Conservation (phyloP, 1,140 invertebrate genomes). For the Hormaphis cornu region DNA sequence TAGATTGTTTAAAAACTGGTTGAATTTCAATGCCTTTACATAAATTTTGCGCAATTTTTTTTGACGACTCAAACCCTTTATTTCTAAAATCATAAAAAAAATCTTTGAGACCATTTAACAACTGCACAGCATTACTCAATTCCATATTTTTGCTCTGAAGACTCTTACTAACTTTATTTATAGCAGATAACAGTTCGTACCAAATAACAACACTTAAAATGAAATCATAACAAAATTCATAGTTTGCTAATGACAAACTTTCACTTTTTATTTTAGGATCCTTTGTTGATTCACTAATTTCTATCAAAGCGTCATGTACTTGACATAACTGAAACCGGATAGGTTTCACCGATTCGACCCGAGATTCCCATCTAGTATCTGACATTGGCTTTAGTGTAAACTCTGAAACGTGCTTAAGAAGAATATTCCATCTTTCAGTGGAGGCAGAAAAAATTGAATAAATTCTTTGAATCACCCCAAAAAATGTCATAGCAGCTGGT, state of each 20-base stretch:
- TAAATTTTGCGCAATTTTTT: neutral
- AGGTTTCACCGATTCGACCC: neutral
- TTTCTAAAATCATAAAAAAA: neutral
- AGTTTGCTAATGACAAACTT: neutral
- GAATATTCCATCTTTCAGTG: neutral
- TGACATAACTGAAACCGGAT: neutral
- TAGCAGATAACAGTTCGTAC: neutral
- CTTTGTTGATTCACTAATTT: neutral
- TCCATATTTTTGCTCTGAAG: neutral
- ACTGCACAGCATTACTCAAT: neutral
- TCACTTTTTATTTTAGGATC: neutral
- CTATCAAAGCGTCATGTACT: neutral
- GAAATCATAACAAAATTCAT: neutral
- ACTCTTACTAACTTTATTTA: neutral
- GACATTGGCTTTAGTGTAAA: neutral
- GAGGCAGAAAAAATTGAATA: neutral
- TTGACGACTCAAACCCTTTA: neutral
- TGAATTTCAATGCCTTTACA: neutral
- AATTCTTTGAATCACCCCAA: neutral
- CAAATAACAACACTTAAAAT: neutral
- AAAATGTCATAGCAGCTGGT: neutral
- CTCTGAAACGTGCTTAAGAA: neutral
- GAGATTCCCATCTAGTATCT: neutral
- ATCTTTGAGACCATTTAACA: neutral
- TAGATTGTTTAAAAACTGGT: neutral